Percentiles rank a stretch among this genome's conserved stretches.
phyloP scores from a whole-genome alignment of 2,113 vertebrate genomes.

The Pteropus alecto region DNA sequence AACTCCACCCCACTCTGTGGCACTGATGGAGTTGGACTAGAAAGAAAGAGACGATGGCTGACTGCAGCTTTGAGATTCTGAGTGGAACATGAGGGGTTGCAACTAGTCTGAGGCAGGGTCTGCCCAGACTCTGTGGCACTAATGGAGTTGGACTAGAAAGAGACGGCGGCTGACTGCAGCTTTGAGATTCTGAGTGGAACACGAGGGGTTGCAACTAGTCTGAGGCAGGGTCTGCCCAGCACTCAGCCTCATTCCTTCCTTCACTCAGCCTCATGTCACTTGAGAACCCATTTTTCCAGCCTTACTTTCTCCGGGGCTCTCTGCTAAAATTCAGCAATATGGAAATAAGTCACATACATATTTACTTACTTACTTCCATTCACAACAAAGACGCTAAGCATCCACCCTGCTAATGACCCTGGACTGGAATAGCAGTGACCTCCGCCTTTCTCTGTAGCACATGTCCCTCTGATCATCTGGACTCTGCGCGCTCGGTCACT shows the following conservation, averaged over 20 bases:
- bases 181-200: background rate
- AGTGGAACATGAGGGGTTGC: background rate
- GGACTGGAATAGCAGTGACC: background rate
- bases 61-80: background rate
- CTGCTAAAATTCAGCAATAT: background rate
- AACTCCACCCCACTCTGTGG: background rate
- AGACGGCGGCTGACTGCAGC: background rate
- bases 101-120: background rate
- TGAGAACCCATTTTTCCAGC: background rate
- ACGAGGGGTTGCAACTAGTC: background rate
- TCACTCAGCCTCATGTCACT: background rate
- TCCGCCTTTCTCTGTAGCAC: background rate
- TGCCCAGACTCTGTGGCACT: background rate
- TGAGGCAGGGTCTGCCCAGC: background rate
- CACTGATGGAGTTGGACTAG: background rate
- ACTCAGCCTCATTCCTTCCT: background rate
- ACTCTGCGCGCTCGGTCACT: background rate
- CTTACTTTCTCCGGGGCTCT: background rate
- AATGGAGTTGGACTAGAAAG: background rate
- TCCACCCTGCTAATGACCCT: background rate
- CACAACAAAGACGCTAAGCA: background rate
- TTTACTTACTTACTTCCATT: background rate
- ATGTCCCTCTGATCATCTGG: background rate
- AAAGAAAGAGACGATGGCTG: background rate
- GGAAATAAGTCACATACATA: background rate